Percentiles rank a stretch among this genome's conserved stretches.
Evolutionary conservation across 2,113 vertebrate species (phyloP).

Genomic region (Turnix velox): DNA sequence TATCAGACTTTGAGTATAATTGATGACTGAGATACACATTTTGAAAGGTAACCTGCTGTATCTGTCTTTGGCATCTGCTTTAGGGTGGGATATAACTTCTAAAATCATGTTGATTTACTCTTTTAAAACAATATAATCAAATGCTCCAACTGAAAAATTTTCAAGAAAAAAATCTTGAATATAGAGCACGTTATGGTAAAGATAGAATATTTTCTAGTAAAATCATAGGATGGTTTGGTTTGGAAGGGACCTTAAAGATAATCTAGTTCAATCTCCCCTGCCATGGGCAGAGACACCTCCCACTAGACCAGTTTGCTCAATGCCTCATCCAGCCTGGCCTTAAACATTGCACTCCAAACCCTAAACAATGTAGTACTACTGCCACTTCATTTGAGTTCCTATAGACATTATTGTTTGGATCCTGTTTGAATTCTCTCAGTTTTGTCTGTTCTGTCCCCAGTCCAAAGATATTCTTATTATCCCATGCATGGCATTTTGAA

Average conservation of each 20-base stretch:
- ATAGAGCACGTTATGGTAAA: too few relatives aligned
- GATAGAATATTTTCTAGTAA: too few relatives aligned
- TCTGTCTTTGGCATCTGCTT: not conserved
- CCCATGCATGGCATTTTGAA: not conserved
- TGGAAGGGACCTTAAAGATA: too few relatives aligned
- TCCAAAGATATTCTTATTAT: not conserved
- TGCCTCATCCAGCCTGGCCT: too few relatives aligned
- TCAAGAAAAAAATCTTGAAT: not conserved
- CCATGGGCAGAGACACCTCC: too few relatives aligned
- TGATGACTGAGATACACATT: not conserved
- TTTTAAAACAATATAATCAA: not conserved
- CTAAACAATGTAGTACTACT: not conserved
- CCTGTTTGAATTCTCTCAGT: fast-evolving
- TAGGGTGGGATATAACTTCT: not conserved
- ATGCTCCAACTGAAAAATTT: not conserved
- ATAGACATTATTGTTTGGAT: fast-evolving
- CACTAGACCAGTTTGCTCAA: too few relatives aligned
- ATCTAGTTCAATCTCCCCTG: too few relatives aligned
- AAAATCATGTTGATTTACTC: not conserved
- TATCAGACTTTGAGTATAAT: not conserved
- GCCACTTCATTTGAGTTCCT: fast-evolving
- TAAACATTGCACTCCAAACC: too few relatives aligned
- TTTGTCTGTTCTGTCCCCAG: not conserved
- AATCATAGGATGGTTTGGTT: too few relatives aligned
- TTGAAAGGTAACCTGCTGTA: not conserved